Evolutionary conservation across 1,140 invertebrate genomes (phyloP), one percentile per base, ranked within the genome.

Genomic region (Eueides isabella): DNA sequence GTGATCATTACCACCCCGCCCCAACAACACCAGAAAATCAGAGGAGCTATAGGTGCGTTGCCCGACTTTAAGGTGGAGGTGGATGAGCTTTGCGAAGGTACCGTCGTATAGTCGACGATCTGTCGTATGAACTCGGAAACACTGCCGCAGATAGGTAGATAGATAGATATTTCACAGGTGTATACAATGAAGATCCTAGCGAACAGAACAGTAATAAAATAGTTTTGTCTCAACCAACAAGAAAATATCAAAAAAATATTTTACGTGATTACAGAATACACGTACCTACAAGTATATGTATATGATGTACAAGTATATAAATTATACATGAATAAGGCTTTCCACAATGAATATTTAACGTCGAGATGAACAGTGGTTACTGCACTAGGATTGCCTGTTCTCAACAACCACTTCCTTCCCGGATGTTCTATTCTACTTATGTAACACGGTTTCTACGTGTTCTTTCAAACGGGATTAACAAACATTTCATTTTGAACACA

Each of bases 361-460:
- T 55, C 19, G 48, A 55, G 48, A 55, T 26, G 48, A 55, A 26
- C 48, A 23, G 48, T 55, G 48, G 48, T 55, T 55, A 55, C 41
- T 19, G 14, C 41, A 26, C 23, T 55, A 55, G 48, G 23, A 55
- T 12, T 55, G 48, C 48, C 2, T 55, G 48, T 26, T 26, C 48
- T 19, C 19, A 55, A 3, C 48, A 55, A 55, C 48, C 48, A 14
- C 48, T 55, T 55, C 48, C 48, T 55, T 26, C 23, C 48, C 48
- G 48, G 48, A 55, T 26, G 48, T 55, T 55, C 48, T 55, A 55
- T 55, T 55, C 48, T 26, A 23, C 48, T 55, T 26, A 23, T 23
- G 23, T 23, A 55, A 55, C 23, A 55, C 23, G n/a, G 48, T 55
- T 55, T 23, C 9, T 55, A 23, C 11, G n/a, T 26, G 48, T 55